phyloP scores from a whole-genome alignment of 2,113 vertebrate genomes.

The Crocuta crocuta region DNA sequence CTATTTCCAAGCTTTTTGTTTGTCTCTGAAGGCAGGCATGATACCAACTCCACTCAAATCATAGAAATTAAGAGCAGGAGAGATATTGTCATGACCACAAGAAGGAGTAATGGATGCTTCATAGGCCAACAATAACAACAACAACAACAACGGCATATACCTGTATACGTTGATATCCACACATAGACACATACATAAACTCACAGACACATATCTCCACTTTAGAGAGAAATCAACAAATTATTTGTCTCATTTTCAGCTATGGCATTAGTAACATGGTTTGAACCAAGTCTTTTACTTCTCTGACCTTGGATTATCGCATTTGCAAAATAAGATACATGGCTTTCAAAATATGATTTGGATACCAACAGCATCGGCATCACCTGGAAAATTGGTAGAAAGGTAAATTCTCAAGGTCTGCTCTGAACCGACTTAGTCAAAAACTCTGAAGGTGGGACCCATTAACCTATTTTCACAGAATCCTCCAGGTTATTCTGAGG shows the following conservation, averaged over 20 bases:
- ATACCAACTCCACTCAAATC: background rate
- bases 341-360: background rate
- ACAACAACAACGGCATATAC: background rate
- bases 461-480: background rate
- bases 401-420: background rate
- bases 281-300: background rate
- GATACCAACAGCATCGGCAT: background rate
- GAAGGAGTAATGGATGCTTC: background rate
- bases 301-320: background rate
- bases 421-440: background rate
- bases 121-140: background rate
- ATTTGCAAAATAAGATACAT: background rate
- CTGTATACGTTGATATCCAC: background rate
- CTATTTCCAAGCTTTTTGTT: background rate
- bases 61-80: background rate
- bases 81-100: background rate
- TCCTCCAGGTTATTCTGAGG: background rate
- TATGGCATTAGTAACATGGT: background rate
- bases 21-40: background rate
- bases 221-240: background rate
- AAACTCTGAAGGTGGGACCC: background rate
- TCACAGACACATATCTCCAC: background rate
- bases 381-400: background rate
- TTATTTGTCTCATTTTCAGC: background rate
- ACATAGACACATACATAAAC: background rate